Conservation (phyloP, 2,888 invertebrate genomes). For the Diadromus collaris region DNA sequence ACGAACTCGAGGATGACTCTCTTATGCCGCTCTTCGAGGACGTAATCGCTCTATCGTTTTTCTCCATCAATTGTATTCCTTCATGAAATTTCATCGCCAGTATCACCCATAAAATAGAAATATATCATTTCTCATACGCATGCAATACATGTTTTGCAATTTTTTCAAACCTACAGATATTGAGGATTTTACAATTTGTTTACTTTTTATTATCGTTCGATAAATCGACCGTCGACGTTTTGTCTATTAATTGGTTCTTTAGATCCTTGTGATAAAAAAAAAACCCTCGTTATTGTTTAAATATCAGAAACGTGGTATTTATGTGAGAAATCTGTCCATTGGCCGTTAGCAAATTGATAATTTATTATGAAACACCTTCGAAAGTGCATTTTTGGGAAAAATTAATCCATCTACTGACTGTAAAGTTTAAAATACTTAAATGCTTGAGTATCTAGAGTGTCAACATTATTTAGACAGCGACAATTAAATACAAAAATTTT, state of each 20-base stretch:
- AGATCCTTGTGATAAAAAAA: not conserved
- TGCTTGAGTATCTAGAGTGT: no score
- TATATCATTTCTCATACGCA: not conserved
- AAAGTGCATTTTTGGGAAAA: not conserved
- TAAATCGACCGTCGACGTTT: not conserved
- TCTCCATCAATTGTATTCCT: not conserved
- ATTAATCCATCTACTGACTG: no score
- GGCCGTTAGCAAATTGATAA: not conserved
- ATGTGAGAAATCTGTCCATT: not conserved
- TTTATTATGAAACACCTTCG: not conserved
- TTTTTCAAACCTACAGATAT: not conserved
- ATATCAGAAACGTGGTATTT: not conserved
- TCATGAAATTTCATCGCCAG: not conserved
- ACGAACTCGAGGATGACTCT: conserved; percentile 47
- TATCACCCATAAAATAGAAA: not conserved
- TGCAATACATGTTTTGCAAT: not conserved
- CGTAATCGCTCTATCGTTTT: not conserved
- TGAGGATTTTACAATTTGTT: not conserved
- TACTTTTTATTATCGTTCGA: not conserved
- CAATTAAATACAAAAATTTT: no score
- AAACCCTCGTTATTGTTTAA: not conserved
- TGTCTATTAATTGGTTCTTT: not conserved
- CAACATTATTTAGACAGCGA: no score
- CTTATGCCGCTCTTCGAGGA: conserved; percentile 18
- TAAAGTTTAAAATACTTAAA: no score